Base-by-base conservation (phyloP, 1,140 invertebrate species). In the Rhagoletis zephyria region DNA sequence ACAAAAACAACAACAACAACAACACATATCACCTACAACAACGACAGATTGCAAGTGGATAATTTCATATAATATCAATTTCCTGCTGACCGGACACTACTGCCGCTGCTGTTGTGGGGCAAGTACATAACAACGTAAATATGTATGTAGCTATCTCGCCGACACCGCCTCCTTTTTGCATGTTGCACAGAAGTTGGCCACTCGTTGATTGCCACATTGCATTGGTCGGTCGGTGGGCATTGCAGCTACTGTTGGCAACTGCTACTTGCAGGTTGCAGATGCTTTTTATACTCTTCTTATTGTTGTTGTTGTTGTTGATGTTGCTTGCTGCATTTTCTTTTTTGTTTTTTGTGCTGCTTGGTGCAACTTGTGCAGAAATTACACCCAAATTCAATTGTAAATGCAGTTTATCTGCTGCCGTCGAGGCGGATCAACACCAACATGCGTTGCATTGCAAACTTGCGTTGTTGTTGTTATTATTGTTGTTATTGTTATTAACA, bases 321-420 rank as follows among this genome's bases (percentile, higher is more conserved):
- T n/a, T 45, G 30, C 5, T 45, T 30, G 30, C 30, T 30, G 30
- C 30, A 30, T 60, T 40, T 60, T 48, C 45, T 1, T 14, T 56
- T 12, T 61, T 85, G 56, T 16, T 59, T n/a, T 85, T 30, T 60
- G n/a, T 61, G 51, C 81, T 2, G 40, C 30, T 42, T 30, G n/a
- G 10, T 40, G 85, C 30, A 85, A 45, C 30, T n/a, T 85, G 40
- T 61, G n/a, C 56, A 85, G 42, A 60, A 85, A 85, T 85, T 85
- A 63, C 85, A 85, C 14, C 60, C 85, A 85, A 85, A 85, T 85
- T 85, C 85, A 85, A 85, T 85, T 85, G 85, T 85, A 85, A 85
- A 85, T 45, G 60, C 85, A 61, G 19, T 85, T 85, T 61, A 61
- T 63, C 60, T 85, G 85, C 56, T 61, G 56, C 60, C 60, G 40